phyloP scores from a whole-genome alignment of 2,113 vertebrate species.

The Lota lota region DNA sequence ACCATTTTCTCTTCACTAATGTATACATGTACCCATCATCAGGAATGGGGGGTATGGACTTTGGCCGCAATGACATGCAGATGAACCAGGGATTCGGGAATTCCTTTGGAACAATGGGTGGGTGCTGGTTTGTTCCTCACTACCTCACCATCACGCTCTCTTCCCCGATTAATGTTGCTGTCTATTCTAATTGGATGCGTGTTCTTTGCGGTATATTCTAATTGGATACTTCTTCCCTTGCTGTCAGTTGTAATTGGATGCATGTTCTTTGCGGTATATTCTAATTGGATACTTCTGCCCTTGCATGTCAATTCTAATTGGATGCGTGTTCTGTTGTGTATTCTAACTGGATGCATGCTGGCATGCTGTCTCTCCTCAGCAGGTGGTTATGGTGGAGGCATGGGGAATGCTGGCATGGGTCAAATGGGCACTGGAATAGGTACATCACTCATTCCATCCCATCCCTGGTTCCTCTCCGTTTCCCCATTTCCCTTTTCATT shows the following conservation, averaged over 20 bases:
- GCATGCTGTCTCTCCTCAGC: constrained; percentile 56
- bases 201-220: not conserved
- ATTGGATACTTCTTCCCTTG: no score
- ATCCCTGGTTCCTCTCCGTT: constrained; percentile 4
- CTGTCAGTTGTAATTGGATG: not conserved
- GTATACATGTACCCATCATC: constrained; percentile 41
- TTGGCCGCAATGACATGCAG: constrained; percentile 85
- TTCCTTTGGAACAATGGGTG: constrained; percentile 93
- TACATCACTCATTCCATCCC: constrained; percentile 69
- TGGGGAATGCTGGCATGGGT: constrained; percentile 89
- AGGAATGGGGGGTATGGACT: constrained; percentile 90
- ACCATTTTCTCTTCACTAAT: constrained; percentile 43
- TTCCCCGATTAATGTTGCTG: not conserved
- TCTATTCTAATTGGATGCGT: not conserved
- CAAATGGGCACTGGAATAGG: constrained; percentile 90
- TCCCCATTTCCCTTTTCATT: constrained; percentile 1
- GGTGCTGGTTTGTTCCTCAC: constrained; percentile 8
- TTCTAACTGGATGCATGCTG: constrained; percentile 6
- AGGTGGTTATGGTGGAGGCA: constrained; percentile 89
- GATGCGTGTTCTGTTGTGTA: not conserved
- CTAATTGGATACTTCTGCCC: no score
- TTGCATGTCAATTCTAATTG: constrained; percentile 49
- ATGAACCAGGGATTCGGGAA: constrained; percentile 92
- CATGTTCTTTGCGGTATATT: not conserved
- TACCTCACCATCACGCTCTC: not conserved